Evolutionary conservation across 2,113 vertebrate genomes (phyloP).

Genomic region (Nicator chloris): DNA sequence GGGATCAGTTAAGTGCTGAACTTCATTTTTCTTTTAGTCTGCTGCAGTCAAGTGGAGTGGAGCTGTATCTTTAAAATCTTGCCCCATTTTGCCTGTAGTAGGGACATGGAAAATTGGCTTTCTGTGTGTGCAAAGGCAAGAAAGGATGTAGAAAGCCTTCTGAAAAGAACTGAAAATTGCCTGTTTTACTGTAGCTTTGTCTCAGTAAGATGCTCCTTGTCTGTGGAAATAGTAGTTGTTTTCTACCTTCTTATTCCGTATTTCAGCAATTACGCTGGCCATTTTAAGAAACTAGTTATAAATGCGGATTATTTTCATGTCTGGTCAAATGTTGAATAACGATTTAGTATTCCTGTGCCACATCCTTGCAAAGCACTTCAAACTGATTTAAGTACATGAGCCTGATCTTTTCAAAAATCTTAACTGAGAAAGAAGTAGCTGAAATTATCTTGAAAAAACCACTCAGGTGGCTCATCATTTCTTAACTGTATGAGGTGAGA

Average conservation of each 20-base stretch:
- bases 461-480: conserved; percentile 13
- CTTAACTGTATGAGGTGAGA: neutral
- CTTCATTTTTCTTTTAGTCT: conserved; percentile 45
- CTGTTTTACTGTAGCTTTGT: conserved; percentile 1
- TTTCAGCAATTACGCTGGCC: neutral
- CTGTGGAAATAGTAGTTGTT: conserved; percentile 26
- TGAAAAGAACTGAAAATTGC: conserved; percentile 43
- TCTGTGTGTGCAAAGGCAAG: conserved; percentile 25
- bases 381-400: conserved; percentile 35
- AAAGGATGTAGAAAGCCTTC: conserved; percentile 28
- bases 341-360: conserved; percentile 12
- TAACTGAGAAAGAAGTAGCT: conserved; percentile 31
- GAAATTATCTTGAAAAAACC: conserved; percentile 27
- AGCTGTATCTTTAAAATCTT: conserved; percentile 61
- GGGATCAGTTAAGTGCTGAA: conserved; percentile 41
- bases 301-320: neutral
- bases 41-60: neutral
- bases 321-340: conserved; percentile 32
- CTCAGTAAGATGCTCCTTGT: conserved; percentile 18
- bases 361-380: conserved; percentile 21
- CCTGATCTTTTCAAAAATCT: conserved; percentile 25
- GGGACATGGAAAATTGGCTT: conserved; percentile 37
- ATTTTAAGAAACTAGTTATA: conserved; percentile 6
- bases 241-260: neutral
- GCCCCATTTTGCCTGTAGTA: conserved; percentile 16